These are phyloP conservation scores for Drosophila tripunctata DNA, from an alignment of 2,888 invertebrate species.

Conservation along the genomic window DNA sequence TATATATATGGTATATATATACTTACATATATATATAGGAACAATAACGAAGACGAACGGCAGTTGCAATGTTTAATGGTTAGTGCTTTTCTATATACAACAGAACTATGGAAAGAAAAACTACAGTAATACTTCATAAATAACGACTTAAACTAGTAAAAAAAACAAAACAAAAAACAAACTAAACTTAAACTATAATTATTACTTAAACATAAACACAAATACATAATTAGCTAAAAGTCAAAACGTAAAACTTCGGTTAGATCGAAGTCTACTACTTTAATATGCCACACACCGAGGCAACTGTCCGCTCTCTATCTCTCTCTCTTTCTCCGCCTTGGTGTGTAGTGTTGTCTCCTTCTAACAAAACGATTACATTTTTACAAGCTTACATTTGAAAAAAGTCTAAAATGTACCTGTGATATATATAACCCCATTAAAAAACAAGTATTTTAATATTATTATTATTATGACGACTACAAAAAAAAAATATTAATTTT, in stretches of 20 bases:
- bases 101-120: constrained; percentile 34
- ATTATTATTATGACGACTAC: constrained; percentile 29
- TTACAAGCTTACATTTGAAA: constrained; percentile 77
- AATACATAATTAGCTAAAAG: constrained; percentile 39
- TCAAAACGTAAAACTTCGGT: constrained; percentile 47
- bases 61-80: constrained; percentile 81
- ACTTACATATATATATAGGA: no score
- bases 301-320: constrained; percentile 7
- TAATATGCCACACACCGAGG: constrained; percentile 6
- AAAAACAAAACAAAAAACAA: no score
- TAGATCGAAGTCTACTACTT: constrained; percentile 43
- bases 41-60: constrained; percentile 47
- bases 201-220: constrained; percentile 8
- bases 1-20: constrained; percentile 11
- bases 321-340: background rate
- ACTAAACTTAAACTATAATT: constrained; percentile 30
- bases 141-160: constrained; percentile 58
- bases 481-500: constrained; percentile 29
- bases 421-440: constrained; percentile 82
- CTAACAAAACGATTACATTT: constrained; percentile 75
- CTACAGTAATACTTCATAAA: constrained; percentile 53
- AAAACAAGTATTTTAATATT: constrained; percentile 72
- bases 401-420: constrained; percentile 84
- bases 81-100: constrained; percentile 77
- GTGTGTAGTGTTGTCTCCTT: constrained; percentile 38